These are phyloP conservation scores for Octodon degus DNA, from an alignment of 2,113 vertebrate species.

Conservation along the genomic window DNA sequence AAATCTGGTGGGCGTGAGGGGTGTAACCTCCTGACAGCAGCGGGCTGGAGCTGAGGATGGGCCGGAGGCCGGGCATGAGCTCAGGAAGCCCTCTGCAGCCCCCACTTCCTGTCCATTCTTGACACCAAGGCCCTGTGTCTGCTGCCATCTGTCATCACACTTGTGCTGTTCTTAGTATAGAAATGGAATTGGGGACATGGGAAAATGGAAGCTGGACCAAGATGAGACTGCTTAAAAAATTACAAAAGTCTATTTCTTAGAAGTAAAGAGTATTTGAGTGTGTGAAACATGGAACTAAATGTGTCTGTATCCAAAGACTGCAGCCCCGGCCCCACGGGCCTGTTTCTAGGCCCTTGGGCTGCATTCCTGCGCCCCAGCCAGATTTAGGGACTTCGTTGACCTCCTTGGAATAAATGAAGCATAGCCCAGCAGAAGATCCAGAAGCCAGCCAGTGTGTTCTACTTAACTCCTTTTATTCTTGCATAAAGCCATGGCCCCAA, in stretches of 20 bases:
- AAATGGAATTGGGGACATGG: conserved; percentile 36
- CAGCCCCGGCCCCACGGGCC: background rate
- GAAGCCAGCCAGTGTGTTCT: background rate
- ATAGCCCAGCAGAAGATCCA: conserved; percentile 20
- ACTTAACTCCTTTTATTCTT: conserved; percentile 74
- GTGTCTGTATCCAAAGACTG: background rate
- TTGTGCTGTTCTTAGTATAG: conserved; percentile 1
- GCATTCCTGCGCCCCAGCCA: background rate
- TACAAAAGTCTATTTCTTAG: background rate
- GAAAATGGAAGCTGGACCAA: background rate
- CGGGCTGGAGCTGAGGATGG: background rate
- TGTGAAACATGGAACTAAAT: background rate
- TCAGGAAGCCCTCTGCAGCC: background rate
- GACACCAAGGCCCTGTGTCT: background rate
- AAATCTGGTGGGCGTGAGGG: background rate
- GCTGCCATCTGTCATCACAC: conserved; percentile 21
- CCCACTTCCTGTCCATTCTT: background rate
- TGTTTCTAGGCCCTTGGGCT: background rate
- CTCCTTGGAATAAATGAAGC: background rate
- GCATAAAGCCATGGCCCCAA: background rate
- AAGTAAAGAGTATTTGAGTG: background rate
- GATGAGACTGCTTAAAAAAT: conserved; percentile 21
- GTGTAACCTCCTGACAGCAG: background rate
- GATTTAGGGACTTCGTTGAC: background rate
- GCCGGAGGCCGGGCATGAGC: background rate